Evolutionary conservation across 2,797 vertebrate genomes (phyloP).

Genomic region (Chromis chromis): DNA sequence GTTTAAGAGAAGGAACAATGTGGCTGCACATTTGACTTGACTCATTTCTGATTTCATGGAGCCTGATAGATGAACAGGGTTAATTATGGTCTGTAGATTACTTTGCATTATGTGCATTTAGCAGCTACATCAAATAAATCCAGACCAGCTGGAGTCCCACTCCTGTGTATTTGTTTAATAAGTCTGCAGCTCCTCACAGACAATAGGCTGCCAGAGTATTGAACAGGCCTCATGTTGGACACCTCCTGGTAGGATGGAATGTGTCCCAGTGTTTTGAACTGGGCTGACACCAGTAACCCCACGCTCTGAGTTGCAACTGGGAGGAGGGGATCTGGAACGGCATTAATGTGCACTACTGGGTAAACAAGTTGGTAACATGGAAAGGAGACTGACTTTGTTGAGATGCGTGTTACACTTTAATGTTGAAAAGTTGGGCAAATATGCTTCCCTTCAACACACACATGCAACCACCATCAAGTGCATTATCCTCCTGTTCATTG

Average conservation of each 20-base stretch:
- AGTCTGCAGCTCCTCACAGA: slow-evolving; percentile 12
- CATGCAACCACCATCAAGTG: no score
- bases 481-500: no score
- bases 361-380: neutral
- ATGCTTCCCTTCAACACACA: no score
- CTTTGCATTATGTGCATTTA: neutral
- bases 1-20: neutral
- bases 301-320: slow-evolving; percentile 15
- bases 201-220: slow-evolving; percentile 9
- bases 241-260: slow-evolving; percentile 58
- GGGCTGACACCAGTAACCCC: slow-evolving; percentile 10
- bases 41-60: neutral
- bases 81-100: slow-evolving; percentile 1
- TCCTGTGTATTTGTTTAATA: neutral
- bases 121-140: neutral
- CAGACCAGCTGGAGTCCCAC: neutral
- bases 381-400: neutral
- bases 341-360: slow-evolving; percentile 9
- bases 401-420: no score
- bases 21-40: neutral
- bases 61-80: neutral
- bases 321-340: slow-evolving; percentile 28
- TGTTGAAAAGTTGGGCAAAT: no score
- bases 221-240: slow-evolving; percentile 32
- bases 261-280: slow-evolving; percentile 50